Evolutionary conservation across 2,888 invertebrate species (phyloP), one percentile per base, ranked within the genome.

Genomic region (Matsumyia berberina): DNA sequence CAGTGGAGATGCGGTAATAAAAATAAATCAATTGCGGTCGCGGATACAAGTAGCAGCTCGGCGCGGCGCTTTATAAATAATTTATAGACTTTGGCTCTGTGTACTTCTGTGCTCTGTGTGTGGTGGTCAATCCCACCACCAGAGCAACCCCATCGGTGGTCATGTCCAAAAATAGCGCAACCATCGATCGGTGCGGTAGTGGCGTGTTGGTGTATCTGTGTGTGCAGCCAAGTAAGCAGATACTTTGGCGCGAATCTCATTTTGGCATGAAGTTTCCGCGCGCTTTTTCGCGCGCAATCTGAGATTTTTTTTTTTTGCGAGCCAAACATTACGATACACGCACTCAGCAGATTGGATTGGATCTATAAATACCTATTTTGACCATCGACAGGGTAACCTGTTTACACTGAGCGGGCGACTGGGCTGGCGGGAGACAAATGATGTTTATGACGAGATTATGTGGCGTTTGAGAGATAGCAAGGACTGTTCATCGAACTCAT

Each of bases 1-100:
- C 69, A 72, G 76, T 42, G 35, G 70, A 64, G 66, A 66, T 80
- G 74, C 64, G 79, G 74, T 62, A 80, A 80, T 85, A 85, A 85
- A 85, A 80, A 85, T 85, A 85, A 85, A 85, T 85, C 85, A 85
- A 85, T 80, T 85, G 85, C 80, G 80, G 70, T 76, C 80, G 80
- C 70, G 35, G 80, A 85, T 70, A 66, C 85, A 70, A 74, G 67
- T 76, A 80, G 83, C 64, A 58, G 72, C 17, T 55, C 29, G 55
- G 64, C 35, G 77, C 66, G 67, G 69, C 57, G 80, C 73, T 80
- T 85, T 85, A 85, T 85, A 85, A 85, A 85, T 85, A 85, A 85
- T 85, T 85, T 85, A 85, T 85, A 79, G 85, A 74, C 80, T 70
- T 62, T 39, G 70, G 49, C 37, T 67, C 17, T 57, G 44, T 39